phyloP scores from a whole-genome alignment of 2,888 invertebrate species.

The Cistogaster globosa region DNA sequence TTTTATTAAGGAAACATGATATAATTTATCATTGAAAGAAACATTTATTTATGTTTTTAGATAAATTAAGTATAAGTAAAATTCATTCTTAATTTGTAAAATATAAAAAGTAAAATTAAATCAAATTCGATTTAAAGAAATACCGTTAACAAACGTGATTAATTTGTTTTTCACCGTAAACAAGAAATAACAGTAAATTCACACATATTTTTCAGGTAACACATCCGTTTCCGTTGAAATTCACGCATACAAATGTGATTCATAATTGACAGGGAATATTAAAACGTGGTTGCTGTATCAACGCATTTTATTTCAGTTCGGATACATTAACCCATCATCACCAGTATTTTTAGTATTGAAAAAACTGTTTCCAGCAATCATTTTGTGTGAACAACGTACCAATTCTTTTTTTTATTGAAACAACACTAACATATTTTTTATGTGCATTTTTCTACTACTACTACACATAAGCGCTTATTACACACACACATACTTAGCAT shows the following conservation, averaged over 20 bases:
- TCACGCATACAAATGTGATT: conserved; percentile 46
- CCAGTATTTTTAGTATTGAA: background rate
- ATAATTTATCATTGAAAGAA: background rate
- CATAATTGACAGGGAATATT: background rate
- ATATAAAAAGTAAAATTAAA: no score
- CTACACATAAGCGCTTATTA: background rate
- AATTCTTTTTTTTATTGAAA: background rate
- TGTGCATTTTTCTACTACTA: background rate
- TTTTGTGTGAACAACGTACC: background rate
- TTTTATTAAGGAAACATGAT: background rate
- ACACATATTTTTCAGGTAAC: conserved; percentile 25
- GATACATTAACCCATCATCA: background rate
- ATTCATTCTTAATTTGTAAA: no score
- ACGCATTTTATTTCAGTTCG: conserved; percentile 1
- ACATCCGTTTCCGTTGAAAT: conserved; percentile 59
- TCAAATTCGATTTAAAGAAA: no score
- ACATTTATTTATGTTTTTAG: background rate
- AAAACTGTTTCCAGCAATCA: background rate
- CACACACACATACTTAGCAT: background rate
- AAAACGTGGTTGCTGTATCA: background rate
- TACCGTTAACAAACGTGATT: no score
- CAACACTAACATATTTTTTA: background rate
- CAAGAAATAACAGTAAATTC: background rate
- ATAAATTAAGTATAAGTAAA: no score
- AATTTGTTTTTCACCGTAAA: no score